Conservation (phyloP, 2,797 vertebrate genomes). For the Erpetoichthys calabaricus region DNA sequence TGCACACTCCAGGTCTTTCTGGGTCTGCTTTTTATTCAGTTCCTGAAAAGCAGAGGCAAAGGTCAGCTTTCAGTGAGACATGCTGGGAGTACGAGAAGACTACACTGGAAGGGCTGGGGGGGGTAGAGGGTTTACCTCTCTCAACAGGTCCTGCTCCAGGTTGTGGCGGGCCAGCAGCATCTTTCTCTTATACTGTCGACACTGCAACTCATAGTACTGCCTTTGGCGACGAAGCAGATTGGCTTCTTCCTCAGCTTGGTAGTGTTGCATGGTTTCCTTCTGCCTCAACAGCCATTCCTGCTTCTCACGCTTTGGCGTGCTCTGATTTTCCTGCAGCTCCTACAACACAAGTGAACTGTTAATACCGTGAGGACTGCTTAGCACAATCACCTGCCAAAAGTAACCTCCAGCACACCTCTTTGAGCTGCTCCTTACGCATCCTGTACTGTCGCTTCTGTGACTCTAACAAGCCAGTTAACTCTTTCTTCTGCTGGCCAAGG, state of each 20-base stretch:
- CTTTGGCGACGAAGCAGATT: conserved; percentile 71
- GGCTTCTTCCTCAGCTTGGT: conserved; percentile 78
- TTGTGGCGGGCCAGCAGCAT: conserved; percentile 76
- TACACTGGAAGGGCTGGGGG: not conserved
- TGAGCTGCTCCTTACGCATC: conserved; percentile 80
- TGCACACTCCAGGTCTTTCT: conserved; percentile 82
- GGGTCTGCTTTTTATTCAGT: conserved; percentile 85
- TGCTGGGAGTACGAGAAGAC: too few relatives aligned
- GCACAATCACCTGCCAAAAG: not conserved
- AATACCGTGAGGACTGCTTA: not conserved
- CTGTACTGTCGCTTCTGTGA: conserved; percentile 80
- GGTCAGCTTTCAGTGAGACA: not conserved
- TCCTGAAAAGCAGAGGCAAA: conserved; percentile 43
- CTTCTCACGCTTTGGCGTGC: conserved; percentile 81
- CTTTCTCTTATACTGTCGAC: conserved; percentile 84
- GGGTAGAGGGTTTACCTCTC: conserved; percentile 47
- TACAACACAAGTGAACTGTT: conserved; percentile 18
- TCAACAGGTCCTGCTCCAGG: conserved; percentile 75
- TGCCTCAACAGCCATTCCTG: conserved; percentile 84
- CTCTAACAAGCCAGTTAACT: conserved; percentile 67
- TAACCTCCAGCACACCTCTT: conserved; percentile 55
- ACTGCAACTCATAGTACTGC: conserved; percentile 80
- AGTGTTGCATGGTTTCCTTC: conserved; percentile 81
- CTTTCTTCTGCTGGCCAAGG: conserved; percentile 78
- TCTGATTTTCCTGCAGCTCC: conserved; percentile 87